These are phyloP conservation scores for Danio jaintianensis DNA, from an alignment of 2,797 vertebrate genomes.

Conservation along the genomic window DNA sequence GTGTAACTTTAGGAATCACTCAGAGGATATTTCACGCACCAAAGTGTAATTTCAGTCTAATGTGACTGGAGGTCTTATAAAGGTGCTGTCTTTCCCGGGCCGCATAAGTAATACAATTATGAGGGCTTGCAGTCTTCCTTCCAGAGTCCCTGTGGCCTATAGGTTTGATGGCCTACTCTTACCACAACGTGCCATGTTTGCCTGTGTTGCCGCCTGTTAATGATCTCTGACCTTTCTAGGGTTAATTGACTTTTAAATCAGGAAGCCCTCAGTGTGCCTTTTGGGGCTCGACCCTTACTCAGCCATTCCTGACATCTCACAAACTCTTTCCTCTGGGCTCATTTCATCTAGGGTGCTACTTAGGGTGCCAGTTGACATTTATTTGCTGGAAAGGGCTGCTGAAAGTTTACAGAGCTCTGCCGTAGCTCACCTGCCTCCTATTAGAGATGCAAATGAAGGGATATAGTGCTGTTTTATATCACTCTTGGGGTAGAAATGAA, in stretches of 20 bases:
- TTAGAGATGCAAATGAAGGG: conserved; percentile 31
- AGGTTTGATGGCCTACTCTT: conserved; percentile 11
- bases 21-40: conserved; percentile 40
- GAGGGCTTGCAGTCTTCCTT: neutral
- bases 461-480: conserved; percentile 22
- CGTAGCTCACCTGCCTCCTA: conserved; percentile 24
- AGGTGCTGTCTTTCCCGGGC: conserved; percentile 1
- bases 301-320: neutral
- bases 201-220: conserved; percentile 6
- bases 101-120: conserved; percentile 6
- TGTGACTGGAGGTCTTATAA: neutral
- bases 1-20: conserved; percentile 17
- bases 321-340: neutral
- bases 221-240: conserved; percentile 18
- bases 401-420: conserved; percentile 19
- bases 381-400: conserved; percentile 33
- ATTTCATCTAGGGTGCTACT: conserved; percentile 14
- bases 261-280: conserved; percentile 49
- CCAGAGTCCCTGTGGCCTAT: neutral
- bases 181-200: neutral
- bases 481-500: conserved; percentile 22
- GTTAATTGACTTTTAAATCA: conserved; percentile 32
- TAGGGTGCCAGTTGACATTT: conserved; percentile 22
- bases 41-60: conserved; percentile 31
- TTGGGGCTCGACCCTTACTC: neutral